Evolutionary conservation across 2,797 vertebrate species (phyloP).

Genomic region (Erpetoichthys calabaricus): DNA sequence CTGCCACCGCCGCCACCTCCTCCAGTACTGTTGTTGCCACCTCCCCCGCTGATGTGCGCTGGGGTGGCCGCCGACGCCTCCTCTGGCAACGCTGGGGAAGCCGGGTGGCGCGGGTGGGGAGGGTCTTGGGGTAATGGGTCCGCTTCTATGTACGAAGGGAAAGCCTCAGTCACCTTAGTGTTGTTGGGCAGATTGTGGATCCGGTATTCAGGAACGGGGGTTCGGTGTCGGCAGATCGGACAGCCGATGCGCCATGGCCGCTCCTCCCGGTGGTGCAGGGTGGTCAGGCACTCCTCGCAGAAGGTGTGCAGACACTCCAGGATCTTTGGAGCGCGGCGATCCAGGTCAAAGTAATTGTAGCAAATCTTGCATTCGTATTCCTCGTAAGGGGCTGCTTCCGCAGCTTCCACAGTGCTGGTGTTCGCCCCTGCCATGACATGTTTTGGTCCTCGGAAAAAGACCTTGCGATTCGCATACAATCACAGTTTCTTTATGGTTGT

Average conservation of each 20-base stretch:
- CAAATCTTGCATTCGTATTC: constrained; percentile 92
- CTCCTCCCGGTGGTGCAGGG: constrained; percentile 72
- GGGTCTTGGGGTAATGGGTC: constrained; percentile 77
- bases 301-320: constrained; percentile 90
- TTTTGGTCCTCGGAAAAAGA: constrained; percentile 43
- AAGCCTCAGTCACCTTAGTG: constrained; percentile 79
- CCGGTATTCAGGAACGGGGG: constrained; percentile 73
- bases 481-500: constrained; percentile 10
- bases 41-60: not conserved
- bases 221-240: constrained; percentile 81
- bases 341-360: constrained; percentile 87
- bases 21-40: not conserved
- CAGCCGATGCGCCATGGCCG: constrained; percentile 62
- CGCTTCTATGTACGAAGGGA: constrained; percentile 65
- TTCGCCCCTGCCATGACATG: constrained; percentile 63
- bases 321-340: constrained; percentile 77
- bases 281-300: constrained; percentile 83
- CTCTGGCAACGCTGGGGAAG: constrained; percentile 39
- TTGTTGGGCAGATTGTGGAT: constrained; percentile 79
- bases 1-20: constrained; percentile 5
- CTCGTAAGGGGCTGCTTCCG: constrained; percentile 48
- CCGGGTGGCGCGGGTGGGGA: constrained; percentile 58
- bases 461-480: constrained; percentile 19
- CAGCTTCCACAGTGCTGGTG: constrained; percentile 13
- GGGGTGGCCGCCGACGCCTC: constrained; percentile 26